These are phyloP conservation scores for Lucilia cuprina DNA, from an alignment of 1,140 invertebrate genomes.

Conservation along the genomic window DNA sequence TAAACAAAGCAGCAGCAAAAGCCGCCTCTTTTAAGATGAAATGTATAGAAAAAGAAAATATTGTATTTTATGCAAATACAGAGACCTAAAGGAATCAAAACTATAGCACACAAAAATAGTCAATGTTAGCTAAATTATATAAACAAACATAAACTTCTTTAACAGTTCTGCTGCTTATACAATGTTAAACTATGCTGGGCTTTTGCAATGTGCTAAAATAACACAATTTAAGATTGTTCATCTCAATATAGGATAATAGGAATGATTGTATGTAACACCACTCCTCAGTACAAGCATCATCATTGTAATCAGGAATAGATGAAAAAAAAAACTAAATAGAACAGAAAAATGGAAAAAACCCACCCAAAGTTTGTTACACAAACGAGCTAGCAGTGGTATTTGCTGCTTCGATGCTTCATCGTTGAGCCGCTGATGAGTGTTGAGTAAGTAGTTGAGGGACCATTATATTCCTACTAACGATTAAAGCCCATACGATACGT, in stretches of 20 bases:
- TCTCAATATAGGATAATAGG: neutral
- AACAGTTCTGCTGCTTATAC: no score
- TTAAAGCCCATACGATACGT: neutral
- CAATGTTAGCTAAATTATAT: no score
- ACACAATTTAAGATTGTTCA: neutral
- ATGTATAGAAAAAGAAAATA: neutral
- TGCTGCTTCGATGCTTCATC: neutral
- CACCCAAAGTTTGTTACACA: neutral
- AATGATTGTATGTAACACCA: neutral
- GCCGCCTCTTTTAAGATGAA: neutral
- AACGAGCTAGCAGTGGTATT: neutral
- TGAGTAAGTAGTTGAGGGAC: neutral
- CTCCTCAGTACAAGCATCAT: neutral
- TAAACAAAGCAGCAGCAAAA: neutral
- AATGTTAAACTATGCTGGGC: neutral
- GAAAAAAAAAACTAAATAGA: neutral
- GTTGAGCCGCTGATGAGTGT: neutral
- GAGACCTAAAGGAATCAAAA: neutral
- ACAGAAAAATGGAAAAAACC: neutral
- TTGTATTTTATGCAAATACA: neutral
- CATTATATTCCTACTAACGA: conserved; percentile 8
- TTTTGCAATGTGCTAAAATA: neutral
- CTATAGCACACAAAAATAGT: neutral
- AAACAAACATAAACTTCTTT: no score
- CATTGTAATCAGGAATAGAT: conserved; percentile 2